Conservation (phyloP, 30 jellyfish, hydroid and myxozoan species). For the Rhopilema esculentum region DNA sequence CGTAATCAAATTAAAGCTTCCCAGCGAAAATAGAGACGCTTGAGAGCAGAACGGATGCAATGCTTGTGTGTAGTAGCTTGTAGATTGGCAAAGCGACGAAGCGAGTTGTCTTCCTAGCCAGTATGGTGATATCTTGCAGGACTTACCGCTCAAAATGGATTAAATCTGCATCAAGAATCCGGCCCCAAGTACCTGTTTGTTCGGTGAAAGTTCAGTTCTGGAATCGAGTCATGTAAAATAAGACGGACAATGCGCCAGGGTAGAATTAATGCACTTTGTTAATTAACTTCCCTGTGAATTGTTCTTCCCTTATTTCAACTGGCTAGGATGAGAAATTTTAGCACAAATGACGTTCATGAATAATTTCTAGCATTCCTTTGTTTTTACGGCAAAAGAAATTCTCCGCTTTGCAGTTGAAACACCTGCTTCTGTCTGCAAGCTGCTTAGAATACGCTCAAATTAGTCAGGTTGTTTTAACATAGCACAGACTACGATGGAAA, state of each 20-base stretch:
- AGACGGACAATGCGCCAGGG: background rate
- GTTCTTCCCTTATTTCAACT: conserved; percentile 30
- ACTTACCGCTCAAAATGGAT: background rate
- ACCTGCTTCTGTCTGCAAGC: conserved; percentile 48
- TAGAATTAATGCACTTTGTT: conserved; percentile 17
- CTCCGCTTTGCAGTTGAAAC: conserved; percentile 20
- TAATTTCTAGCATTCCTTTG: conserved; percentile 54
- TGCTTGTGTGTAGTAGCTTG: too few species aligned
- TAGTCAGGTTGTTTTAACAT: conserved; percentile 22
- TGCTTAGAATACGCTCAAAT: conserved; percentile 10
- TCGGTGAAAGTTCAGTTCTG: background rate
- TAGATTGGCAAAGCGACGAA: background rate
- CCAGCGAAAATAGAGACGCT: background rate
- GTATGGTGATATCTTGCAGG: background rate
- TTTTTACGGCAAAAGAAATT: conserved; percentile 11
- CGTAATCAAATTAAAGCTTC: background rate
- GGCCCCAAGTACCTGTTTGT: background rate
- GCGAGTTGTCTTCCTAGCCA: background rate
- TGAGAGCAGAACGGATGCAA: too few species aligned
- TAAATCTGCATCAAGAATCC: background rate
- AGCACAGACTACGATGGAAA: background rate
- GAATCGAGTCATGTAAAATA: background rate
- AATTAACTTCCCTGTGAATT: conserved; percentile 38
- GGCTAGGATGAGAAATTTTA: background rate
- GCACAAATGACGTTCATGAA: conserved; percentile 50